Evolutionary conservation across 2,797 vertebrate species (phyloP).

Genomic region (Limosa lapponica): DNA sequence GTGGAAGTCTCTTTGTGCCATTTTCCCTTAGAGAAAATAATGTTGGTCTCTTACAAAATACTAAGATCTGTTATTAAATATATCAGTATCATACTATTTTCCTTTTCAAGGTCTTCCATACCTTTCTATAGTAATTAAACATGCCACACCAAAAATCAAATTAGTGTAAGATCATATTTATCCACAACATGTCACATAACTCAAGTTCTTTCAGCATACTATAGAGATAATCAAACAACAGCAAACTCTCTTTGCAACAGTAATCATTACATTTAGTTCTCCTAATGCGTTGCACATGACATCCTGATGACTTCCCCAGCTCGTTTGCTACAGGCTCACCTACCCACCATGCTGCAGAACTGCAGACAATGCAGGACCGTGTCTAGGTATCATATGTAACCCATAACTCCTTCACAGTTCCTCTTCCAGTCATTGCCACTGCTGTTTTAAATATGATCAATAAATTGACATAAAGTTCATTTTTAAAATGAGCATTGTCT

Average conservation of each 20-base stretch:
- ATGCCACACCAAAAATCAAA: background rate
- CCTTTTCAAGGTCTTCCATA: background rate
- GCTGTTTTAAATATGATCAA: background rate
- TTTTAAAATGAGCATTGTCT: background rate
- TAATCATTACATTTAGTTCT: background rate
- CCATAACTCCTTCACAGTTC: background rate
- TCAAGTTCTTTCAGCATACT: background rate
- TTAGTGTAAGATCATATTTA: background rate
- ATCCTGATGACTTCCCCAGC: background rate
- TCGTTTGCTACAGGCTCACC: background rate
- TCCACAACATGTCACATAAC: background rate
- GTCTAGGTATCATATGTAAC: accelerated
- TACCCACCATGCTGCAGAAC: background rate
- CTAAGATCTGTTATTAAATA: background rate
- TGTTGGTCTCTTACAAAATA: background rate
- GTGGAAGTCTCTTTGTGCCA: background rate
- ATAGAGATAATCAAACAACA: background rate
- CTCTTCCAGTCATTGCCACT: background rate
- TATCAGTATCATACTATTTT: background rate
- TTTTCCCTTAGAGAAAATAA: background rate
- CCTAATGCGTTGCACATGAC: background rate
- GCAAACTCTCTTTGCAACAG: background rate
- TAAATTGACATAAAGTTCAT: background rate
- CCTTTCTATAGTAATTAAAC: background rate
- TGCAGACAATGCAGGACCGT: background rate